Base-by-base conservation (phyloP, 2,888 invertebrate species). In the Leptura quadrifasciata region DNA sequence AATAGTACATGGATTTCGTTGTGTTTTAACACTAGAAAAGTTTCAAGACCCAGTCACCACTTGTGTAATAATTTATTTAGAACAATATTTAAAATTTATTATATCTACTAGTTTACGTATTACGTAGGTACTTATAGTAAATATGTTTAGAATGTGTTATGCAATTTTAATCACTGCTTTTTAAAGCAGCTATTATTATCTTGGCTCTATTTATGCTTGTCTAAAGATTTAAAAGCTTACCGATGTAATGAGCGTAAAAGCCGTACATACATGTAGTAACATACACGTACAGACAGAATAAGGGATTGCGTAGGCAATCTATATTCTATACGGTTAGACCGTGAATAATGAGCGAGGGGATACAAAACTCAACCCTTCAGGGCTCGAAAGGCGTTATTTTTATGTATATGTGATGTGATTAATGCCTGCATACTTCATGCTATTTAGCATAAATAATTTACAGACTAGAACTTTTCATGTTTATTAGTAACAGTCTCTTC, bases 231-330 rank as follows among this genome's bases (percentile, higher is more conserved):
- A 84, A 82, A 81, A 75, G 81, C 82, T 83, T 83, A 81, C 73
- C 68, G 78, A 81, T 80, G 82, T 83, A 83, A 83, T 75, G 80
- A 81, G 83, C 83, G 79, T 83, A 77, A 84, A 84, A 81, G 80
- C 80, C 79, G 70, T 74, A 74, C 80, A 81, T 80, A 76, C 75
- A 80, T 75, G 67, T 74, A 78, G 74, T 71, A 74, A n/a, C 18
- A 12, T 60, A 70, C 54, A 61, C 67, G 58, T 21, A 58, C 69
- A 58, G 58, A 69, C 69, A 69, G 69, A 39, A 69, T 58, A 21
- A 39, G 58, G 69, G 58, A 58, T 69, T 58, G 78, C 74, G 74
- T 75, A 74, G 73, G 75, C 73, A 82, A 83, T 84, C 47, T 47
- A n/a, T n/a, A 82, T 84, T 84, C 47, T 47, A n/a, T 5, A 81